Conservation (phyloP, 1,140 invertebrate genomes). For the Pentalonia nigronervosa region DNA sequence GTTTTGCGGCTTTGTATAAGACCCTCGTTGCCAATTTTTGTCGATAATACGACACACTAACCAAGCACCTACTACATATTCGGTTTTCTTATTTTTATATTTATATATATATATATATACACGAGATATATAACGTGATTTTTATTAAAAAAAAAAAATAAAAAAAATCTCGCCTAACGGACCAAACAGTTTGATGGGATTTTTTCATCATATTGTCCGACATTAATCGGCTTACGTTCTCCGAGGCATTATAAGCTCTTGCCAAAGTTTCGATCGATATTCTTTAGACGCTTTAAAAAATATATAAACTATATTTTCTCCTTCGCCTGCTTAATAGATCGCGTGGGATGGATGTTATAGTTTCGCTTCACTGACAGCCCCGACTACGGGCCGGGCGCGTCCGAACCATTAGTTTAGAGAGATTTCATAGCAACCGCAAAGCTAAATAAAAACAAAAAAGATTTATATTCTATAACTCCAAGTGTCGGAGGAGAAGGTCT, state of each 20-base stretch:
- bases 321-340: conserved; percentile 5
- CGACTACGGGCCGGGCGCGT: not conserved
- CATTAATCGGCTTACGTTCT: conserved; percentile 56
- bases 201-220: conserved; percentile 55
- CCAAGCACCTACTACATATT: conserved; percentile 22
- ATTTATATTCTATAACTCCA: conserved; percentile 38
- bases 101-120: too few species aligned
- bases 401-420: conserved; percentile 43
- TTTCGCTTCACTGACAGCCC: conserved; percentile 44
- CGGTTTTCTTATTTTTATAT: not conserved
- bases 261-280: conserved; percentile 55
- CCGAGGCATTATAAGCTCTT: conserved; percentile 53
- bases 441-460: not conserved
- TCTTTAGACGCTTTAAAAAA: conserved; percentile 53
- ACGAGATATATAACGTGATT: conserved; percentile 23
- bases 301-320: conserved; percentile 40
- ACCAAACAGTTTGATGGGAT: conserved; percentile 55
- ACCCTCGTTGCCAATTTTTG: not conserved
- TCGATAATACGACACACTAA: not conserved
- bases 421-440: conserved; percentile 30
- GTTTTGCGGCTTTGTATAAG: conserved; percentile 19
- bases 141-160: conserved; percentile 43
- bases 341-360: conserved; percentile 34
- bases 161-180: conserved; percentile 48
- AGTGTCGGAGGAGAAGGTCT: not conserved